Conservation (phyloP, 1,140 invertebrate species). For the Parasteatoda tepidariorum region DNA sequence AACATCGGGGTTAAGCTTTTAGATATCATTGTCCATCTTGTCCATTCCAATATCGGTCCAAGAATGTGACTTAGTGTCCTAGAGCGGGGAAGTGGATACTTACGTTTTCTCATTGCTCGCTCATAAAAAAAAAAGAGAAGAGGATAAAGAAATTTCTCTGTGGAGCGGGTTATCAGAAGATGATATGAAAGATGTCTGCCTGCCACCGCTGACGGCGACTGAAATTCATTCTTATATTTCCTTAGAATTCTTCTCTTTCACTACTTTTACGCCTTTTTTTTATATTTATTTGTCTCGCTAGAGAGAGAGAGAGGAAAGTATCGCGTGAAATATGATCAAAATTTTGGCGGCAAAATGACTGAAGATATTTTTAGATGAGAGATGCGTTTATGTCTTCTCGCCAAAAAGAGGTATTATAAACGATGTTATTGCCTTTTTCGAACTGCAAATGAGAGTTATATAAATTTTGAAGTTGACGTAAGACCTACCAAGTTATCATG, state of each 20-base stretch:
- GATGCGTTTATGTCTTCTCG: no score
- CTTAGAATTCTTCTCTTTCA: neutral
- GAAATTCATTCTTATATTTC: slow-evolving; percentile 12
- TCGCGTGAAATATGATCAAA: no score
- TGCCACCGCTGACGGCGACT: slow-evolving; percentile 4
- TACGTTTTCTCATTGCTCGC: neutral
- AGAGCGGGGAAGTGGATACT: slow-evolving; percentile 31
- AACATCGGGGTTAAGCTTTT: slow-evolving; percentile 35
- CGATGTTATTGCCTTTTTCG: no score
- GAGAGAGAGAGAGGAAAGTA: no score
- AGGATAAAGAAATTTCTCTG: neutral
- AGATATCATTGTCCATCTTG: slow-evolving; percentile 49
- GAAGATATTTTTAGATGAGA: no score
- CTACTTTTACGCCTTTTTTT: neutral
- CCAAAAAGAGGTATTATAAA: no score
- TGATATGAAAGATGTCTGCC: slow-evolving; percentile 41
- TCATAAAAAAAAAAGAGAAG: neutral
- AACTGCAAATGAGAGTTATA: no score
- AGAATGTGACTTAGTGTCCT: slow-evolving; percentile 19
- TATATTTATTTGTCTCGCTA: no score
- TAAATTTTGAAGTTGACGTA: no score
- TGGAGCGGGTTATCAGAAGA: neutral
- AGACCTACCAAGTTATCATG: no score
- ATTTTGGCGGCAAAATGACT: no score
- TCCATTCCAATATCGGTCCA: slow-evolving; percentile 34